phyloP scores from a whole-genome alignment of 1,140 invertebrate genomes.

The Achroia grisella region DNA sequence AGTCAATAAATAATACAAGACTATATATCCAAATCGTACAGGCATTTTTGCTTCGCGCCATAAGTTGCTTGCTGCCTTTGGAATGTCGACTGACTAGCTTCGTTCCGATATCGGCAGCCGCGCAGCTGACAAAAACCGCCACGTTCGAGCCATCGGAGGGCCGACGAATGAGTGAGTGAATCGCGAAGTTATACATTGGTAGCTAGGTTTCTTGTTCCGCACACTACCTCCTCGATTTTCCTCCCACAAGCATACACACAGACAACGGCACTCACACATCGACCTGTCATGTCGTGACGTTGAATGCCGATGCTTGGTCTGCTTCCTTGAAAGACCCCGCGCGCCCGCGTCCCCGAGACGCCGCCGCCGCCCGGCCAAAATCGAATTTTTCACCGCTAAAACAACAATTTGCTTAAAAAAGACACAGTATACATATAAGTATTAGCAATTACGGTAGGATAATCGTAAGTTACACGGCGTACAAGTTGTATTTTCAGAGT shows the following conservation, averaged over 20 bases:
- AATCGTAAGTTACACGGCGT: too few species aligned
- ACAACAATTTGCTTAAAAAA: background rate
- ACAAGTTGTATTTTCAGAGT: constrained; percentile 56
- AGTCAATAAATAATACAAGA: constrained; percentile 49
- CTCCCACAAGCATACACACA: constrained; percentile 38
- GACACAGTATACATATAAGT: background rate
- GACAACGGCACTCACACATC: constrained; percentile 24
- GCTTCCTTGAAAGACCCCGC: constrained; percentile 45
- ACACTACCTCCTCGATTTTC: constrained; percentile 37
- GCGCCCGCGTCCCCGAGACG: constrained; percentile 32
- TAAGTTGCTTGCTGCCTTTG: constrained; percentile 39
- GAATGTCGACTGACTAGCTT: constrained; percentile 62
- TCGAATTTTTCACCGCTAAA: background rate
- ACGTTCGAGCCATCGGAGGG: constrained; percentile 11
- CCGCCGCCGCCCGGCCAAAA: constrained; percentile 8
- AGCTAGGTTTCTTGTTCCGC: too few species aligned
- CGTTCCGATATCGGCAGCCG: constrained; percentile 45
- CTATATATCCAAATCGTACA: constrained; percentile 57
- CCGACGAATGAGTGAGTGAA: constrained; percentile 35
- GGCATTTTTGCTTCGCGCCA: constrained; percentile 63
- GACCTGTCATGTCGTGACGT: background rate
- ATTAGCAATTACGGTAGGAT: too few species aligned
- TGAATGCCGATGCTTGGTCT: constrained; percentile 46
- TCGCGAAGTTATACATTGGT: background rate
- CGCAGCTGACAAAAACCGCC: constrained; percentile 32